Conservation (phyloP, 2,113 vertebrate species). For the Mobula hypostoma region DNA sequence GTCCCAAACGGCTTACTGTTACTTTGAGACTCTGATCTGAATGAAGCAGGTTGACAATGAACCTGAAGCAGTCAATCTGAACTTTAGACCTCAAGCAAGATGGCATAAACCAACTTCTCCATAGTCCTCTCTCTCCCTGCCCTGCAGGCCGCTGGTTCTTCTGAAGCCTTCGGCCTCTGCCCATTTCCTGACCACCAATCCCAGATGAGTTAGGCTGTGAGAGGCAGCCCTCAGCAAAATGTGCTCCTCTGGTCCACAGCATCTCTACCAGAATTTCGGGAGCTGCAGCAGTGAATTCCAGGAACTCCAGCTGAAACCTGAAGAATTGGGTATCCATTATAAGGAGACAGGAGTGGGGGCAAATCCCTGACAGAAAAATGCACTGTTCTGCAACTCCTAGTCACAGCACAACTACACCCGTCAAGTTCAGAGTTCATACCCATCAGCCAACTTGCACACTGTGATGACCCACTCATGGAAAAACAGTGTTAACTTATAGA, state of each 20-base stretch:
- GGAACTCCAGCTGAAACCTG: background rate
- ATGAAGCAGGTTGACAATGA: no score
- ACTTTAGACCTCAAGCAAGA: no score
- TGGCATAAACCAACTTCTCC: background rate
- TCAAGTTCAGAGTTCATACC: background rate
- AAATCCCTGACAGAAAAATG: background rate
- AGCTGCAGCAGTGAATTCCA: background rate
- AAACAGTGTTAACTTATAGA: background rate
- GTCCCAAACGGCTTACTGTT: no score
- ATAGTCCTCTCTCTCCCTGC: background rate
- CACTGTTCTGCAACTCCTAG: background rate
- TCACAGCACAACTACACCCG: background rate
- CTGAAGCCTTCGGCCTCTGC: background rate
- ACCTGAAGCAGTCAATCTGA: no score
- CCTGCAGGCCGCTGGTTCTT: no score
- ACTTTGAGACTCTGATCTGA: no score
- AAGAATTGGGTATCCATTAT: background rate
- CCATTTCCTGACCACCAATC: background rate
- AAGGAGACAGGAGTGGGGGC: background rate
- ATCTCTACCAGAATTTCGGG: background rate
- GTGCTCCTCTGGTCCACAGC: background rate
- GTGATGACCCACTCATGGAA: background rate
- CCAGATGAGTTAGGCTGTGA: no score
- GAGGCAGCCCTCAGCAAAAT: background rate
- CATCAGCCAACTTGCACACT: background rate